Percentiles rank a stretch among this genome's conserved stretches.
Conservation (phyloP, 2,888 invertebrate species). For the Anorthoa munda region DNA sequence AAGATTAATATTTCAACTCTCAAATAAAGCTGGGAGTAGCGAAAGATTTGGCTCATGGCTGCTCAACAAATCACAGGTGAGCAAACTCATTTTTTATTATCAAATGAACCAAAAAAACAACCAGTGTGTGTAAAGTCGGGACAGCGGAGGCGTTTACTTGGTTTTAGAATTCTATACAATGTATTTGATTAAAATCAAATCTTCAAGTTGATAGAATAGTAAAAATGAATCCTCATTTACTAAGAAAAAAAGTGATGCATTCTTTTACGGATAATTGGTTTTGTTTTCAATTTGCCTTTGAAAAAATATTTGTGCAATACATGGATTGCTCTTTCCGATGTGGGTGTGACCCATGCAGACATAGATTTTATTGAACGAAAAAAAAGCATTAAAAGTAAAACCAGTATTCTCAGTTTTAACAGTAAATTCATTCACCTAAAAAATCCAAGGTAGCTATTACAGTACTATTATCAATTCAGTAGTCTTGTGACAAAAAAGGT, state of each 20-base stretch:
- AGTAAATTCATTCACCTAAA: not conserved
- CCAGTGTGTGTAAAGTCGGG: not conserved
- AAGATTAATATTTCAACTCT: conserved; percentile 93
- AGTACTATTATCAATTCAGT: conserved; percentile 1
- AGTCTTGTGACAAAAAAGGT: conserved; percentile 39
- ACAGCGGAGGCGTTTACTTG: not conserved
- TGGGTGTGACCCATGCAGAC: not conserved
- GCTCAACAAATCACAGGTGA: conserved; percentile 91
- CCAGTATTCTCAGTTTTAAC: not conserved
- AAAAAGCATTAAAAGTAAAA: not conserved
- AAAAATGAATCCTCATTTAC: not conserved
- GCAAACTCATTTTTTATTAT: conserved; percentile 58
- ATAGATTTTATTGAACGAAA: not conserved
- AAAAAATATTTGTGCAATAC: not conserved
- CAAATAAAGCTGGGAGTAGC: conserved; percentile 92
- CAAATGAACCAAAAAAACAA: not conserved
- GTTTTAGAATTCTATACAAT: not conserved
- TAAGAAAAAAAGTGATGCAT: not conserved
- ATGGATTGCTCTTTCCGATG: not conserved
- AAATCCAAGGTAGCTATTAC: not conserved
- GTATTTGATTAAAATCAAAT: not conserved
- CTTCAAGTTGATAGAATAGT: not conserved
- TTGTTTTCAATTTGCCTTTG: not conserved
- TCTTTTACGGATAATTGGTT: not conserved
- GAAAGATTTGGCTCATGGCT: conserved; percentile 96